Evolutionary conservation across 2,797 vertebrate species (phyloP).

Genomic region (Oophaga sylvatica): DNA sequence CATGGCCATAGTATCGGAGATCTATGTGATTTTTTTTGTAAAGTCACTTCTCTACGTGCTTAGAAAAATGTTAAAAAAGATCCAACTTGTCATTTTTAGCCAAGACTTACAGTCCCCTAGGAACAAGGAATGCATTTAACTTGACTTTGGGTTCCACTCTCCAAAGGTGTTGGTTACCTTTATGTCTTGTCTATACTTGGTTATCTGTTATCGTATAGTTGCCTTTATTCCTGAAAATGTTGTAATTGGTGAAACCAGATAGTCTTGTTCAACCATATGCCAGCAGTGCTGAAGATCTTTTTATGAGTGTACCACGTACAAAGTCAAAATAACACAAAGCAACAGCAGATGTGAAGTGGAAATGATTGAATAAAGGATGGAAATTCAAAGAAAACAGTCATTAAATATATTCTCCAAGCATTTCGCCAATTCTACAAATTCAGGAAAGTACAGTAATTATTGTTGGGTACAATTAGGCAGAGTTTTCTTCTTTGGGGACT

Average conservation of each 20-base stretch:
- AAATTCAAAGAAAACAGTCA: slow-evolving; percentile 43
- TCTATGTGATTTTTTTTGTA: no score
- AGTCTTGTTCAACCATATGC: not conserved
- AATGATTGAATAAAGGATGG: slow-evolving; percentile 30
- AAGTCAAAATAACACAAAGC: slow-evolving; percentile 28
- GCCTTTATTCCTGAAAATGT: not conserved
- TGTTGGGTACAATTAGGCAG: slow-evolving; percentile 33
- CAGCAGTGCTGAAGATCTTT: not conserved
- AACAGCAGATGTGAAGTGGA: slow-evolving; percentile 43
- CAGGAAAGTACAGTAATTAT: slow-evolving; percentile 42
- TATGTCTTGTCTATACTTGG: not conserved
- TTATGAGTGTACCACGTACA: not conserved
- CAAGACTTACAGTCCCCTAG: no score
- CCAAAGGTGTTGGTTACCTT: not conserved
- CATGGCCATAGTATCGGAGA: no score
- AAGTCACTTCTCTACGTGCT: no score
- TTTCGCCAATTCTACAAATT: slow-evolving; percentile 36
- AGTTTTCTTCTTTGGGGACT: slow-evolving; percentile 17
- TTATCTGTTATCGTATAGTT: not conserved
- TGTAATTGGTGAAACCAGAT: not conserved
- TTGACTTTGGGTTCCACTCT: no score
- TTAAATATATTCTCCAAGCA: slow-evolving; percentile 43
- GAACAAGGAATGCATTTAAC: not conserved
- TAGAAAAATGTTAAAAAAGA: no score
- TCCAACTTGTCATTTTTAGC: no score